These are phyloP conservation scores for Rynchops niger DNA, from an alignment of 2,113 vertebrate species.

Conservation along the genomic window DNA sequence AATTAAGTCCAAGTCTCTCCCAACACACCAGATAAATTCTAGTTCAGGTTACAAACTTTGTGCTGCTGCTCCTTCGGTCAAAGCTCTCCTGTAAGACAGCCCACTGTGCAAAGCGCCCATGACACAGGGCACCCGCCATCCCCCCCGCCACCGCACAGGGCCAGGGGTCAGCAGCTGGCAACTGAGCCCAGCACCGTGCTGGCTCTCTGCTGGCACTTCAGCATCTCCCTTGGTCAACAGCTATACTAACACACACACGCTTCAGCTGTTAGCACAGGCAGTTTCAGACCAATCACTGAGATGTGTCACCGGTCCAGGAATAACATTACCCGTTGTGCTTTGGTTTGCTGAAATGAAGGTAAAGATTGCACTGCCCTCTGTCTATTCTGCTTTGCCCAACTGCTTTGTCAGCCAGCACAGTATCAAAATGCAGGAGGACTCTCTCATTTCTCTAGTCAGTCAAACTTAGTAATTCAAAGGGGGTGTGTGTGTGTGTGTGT, in stretches of 20 bases:
- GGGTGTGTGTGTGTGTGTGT: too few relatives aligned
- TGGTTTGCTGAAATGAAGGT: neutral
- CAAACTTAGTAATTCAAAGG: neutral
- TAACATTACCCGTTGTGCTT: neutral
- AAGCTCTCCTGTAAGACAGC: neutral
- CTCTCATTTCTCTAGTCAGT: neutral
- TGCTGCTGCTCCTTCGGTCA: neutral
- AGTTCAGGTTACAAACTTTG: neutral
- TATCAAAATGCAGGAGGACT: neutral
- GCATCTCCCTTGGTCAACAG: neutral
- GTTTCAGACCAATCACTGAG: neutral
- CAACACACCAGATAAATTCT: neutral
- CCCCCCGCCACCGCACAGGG: neutral
- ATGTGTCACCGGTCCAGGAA: too few relatives aligned
- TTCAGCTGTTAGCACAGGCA: neutral
- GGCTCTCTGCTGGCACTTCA: rapidly evolving
- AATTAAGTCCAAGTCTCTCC: neutral
- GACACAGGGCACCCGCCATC: rapidly evolving
- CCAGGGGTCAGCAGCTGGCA: neutral
- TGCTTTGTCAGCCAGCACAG: rapidly evolving
- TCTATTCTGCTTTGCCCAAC: neutral
- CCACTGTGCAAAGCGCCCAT: rapidly evolving
- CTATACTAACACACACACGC: rapidly evolving
- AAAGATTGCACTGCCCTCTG: neutral
- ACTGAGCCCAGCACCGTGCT: rapidly evolving